Conservation (phyloP, 2,888 invertebrate genomes). For the Xestobium rufovillosum region DNA sequence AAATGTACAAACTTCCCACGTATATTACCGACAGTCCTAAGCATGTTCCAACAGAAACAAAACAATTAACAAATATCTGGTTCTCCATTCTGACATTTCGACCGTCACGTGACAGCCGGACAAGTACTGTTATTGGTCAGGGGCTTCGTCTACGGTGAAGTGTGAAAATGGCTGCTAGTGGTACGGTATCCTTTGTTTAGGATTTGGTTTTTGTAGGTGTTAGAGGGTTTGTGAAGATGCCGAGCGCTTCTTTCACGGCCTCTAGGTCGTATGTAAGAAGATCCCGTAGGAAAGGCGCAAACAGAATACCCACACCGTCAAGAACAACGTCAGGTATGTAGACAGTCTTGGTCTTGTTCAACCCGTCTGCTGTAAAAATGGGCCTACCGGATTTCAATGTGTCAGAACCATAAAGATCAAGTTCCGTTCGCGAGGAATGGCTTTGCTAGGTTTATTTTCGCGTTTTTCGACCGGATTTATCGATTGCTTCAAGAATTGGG, state of each 20-base stretch:
- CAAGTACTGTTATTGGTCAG: slow-evolving; percentile 31
- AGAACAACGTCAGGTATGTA: slow-evolving; percentile 74
- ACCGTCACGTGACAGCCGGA: slow-evolving; percentile 35
- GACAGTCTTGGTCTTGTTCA: slow-evolving; percentile 27
- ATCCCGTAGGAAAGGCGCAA: slow-evolving; percentile 86
- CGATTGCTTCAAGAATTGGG: neutral
- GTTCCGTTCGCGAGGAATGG: slow-evolving; percentile 1
- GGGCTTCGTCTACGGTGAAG: slow-evolving; percentile 18
- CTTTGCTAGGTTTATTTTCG: slow-evolving; percentile 1
- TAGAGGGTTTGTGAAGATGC: slow-evolving; percentile 62
- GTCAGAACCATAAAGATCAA: slow-evolving; percentile 4
- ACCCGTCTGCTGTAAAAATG: slow-evolving; percentile 14
- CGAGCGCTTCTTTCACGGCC: slow-evolving; percentile 91
- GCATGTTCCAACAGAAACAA: slow-evolving; percentile 63
- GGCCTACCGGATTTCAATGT: too few species aligned
- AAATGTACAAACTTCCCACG: slow-evolving; percentile 82
- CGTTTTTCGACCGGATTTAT: too few species aligned
- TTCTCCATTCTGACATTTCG: slow-evolving; percentile 36
- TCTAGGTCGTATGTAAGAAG: slow-evolving; percentile 87
- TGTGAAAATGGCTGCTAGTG: slow-evolving; percentile 77
- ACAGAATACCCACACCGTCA: slow-evolving; percentile 75
- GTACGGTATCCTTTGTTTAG: slow-evolving; percentile 80
- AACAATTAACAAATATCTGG: slow-evolving; percentile 44
- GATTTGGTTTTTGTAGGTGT: slow-evolving; percentile 44
- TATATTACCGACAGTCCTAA: slow-evolving; percentile 69